phyloP scores from a whole-genome alignment of 2,888 invertebrate species.

The Steinernema scapterisci region DNA sequence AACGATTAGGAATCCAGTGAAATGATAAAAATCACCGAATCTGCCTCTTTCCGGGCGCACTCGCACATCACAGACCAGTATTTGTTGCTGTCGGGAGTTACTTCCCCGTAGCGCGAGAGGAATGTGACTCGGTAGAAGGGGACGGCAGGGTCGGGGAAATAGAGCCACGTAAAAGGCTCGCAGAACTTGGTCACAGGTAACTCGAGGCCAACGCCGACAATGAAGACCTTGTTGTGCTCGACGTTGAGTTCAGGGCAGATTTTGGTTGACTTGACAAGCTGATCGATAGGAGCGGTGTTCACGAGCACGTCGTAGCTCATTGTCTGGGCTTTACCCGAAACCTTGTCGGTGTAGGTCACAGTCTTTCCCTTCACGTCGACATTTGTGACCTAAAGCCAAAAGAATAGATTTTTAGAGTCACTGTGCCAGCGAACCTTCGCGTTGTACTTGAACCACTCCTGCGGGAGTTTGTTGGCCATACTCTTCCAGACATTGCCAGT shows the following conservation, averaged over 20 bases:
- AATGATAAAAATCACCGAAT: slow-evolving; percentile 39
- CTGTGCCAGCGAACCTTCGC: slow-evolving; percentile 44
- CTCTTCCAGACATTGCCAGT: slow-evolving; percentile 67
- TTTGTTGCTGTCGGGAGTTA: slow-evolving; percentile 62
- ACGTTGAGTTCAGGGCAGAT: slow-evolving; percentile 57
- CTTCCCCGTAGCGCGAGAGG: slow-evolving; percentile 63
- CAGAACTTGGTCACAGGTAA: slow-evolving; percentile 63
- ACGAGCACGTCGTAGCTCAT: slow-evolving; percentile 60
- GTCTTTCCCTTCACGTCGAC: slow-evolving; percentile 52
- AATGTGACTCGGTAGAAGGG: slow-evolving; percentile 67
- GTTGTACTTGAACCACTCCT: slow-evolving; percentile 61
- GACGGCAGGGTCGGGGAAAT: slow-evolving; percentile 65
- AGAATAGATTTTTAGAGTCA: background rate
- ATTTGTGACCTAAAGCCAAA: slow-evolving; percentile 45
- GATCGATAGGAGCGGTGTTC: slow-evolving; percentile 63
- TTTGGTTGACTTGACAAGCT: slow-evolving; percentile 59
- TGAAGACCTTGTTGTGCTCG: slow-evolving; percentile 63
- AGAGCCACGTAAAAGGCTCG: slow-evolving; percentile 65
- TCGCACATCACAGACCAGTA: slow-evolving; percentile 68
- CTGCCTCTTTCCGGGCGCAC: slow-evolving; percentile 61
- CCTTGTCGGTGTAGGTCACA: slow-evolving; percentile 47
- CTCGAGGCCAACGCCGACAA: slow-evolving; percentile 63
- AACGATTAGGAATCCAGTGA: background rate
- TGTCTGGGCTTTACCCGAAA: slow-evolving; percentile 36
- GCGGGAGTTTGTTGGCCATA: slow-evolving; percentile 62